A percentile compares a stretch with the other conserved stretches of the same genome.
These are phyloP conservation scores for Clupea harengus DNA, from an alignment of 2,113 vertebrate species.

Conservation along the genomic window DNA sequence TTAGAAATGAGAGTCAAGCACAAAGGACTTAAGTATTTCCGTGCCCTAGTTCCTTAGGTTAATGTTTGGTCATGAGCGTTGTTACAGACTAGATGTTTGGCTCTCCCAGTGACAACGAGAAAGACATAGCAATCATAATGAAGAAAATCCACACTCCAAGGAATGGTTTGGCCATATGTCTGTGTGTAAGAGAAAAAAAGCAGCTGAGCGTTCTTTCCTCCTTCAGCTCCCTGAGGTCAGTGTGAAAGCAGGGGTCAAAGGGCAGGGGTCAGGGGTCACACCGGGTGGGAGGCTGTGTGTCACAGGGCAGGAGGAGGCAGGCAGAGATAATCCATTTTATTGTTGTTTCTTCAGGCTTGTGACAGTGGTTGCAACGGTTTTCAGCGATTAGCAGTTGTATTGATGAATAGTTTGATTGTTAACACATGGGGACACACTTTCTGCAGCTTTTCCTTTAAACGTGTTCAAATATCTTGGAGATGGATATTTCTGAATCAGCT, in stretches of 20 bases:
- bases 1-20: not conserved
- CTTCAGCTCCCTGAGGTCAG: not conserved
- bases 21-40: not conserved
- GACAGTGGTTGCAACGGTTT: slow-evolving; percentile 5
- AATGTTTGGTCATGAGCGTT: not conserved
- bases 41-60: not conserved
- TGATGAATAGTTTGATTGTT: not conserved
- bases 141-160: not conserved
- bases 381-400: not conserved
- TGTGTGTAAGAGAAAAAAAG: not conserved
- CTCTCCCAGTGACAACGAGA: not conserved
- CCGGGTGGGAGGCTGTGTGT: not conserved
- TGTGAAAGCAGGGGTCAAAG: slow-evolving; percentile 6
- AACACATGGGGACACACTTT: not conserved
- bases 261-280: slow-evolving; percentile 19
- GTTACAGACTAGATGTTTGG: no score
- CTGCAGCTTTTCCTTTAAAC: not conserved
- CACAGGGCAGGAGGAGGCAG: not conserved
- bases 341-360: not conserved
- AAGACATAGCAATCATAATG: not conserved
- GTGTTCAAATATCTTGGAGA: not conserved
- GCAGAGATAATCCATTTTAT: not conserved
- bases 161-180: not conserved
- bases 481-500: not conserved
- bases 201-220: not conserved